A percentile compares a stretch with the other conserved stretches of the same genome.
phyloP scores from a whole-genome alignment of 2,113 vertebrate species.

The Vulpes ferrilata region DNA sequence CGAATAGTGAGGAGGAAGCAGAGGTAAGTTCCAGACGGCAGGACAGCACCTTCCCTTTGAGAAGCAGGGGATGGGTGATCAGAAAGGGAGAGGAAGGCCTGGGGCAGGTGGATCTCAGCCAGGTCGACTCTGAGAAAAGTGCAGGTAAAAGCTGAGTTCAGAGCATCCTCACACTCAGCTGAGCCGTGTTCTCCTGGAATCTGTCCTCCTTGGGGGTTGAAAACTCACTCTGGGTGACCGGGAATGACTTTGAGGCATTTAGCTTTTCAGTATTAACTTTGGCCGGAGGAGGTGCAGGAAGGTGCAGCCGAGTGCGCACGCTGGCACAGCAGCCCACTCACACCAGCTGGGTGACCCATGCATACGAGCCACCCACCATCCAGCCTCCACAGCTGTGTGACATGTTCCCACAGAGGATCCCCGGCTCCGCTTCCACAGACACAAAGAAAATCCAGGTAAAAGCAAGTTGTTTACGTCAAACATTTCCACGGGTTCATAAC shows the following conservation, averaged over 20 bases:
- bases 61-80: fast-evolving
- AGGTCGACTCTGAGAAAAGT: not conserved
- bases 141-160: fast-evolving
- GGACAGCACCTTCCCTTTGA: fast-evolving
- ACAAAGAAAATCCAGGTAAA: not conserved
- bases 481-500: not conserved
- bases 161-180: fast-evolving
- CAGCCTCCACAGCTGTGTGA: too few relatives aligned
- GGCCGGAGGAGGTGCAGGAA: not conserved
- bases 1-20: not conserved
- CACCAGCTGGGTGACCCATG: fast-evolving
- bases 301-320: fast-evolving
- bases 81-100: not conserved
- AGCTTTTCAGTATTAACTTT: not conserved
- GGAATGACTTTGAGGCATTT: not conserved
- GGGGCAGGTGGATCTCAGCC: not conserved
- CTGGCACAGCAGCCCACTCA: not conserved
- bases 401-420: too few relatives aligned
- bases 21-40: fast-evolving
- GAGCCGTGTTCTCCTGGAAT: too few relatives aligned
- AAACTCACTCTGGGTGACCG: not conserved
- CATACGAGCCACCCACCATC: not conserved
- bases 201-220: fast-evolving
- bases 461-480: fast-evolving
- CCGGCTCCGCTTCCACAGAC: not conserved